These are phyloP conservation scores for Pseudonaja textilis DNA, from an alignment of 2,113 vertebrate species.

Conservation along the genomic window DNA sequence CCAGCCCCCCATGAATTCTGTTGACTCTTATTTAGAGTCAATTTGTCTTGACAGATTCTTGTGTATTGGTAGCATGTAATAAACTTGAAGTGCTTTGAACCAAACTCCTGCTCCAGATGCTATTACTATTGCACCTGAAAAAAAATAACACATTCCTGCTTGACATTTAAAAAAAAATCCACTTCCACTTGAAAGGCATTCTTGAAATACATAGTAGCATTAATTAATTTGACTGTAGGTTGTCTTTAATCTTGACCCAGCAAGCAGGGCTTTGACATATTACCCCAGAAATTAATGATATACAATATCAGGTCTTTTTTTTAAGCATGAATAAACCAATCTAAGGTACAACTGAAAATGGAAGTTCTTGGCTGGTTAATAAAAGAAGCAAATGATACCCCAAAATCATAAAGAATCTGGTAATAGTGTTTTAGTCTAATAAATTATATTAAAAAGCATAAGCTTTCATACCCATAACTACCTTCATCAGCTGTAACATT, in stretches of 20 bases:
- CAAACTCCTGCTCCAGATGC: background rate
- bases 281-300: constrained; percentile 38
- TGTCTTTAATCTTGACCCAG: constrained; percentile 45
- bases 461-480: background rate
- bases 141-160: background rate
- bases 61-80: background rate
- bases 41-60: background rate
- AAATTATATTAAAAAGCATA: background rate
- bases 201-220: constrained; percentile 40
- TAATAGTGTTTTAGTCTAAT: background rate
- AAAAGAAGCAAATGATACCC: constrained; percentile 8
- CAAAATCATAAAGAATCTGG: background rate
- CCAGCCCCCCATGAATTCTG: background rate
- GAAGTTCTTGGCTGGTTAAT: constrained; percentile 15
- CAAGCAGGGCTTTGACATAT: constrained; percentile 39
- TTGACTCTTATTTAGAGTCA: background rate
- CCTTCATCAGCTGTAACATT: background rate
- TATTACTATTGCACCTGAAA: background rate
- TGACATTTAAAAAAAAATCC: background rate
- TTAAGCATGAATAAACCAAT: constrained; percentile 11
- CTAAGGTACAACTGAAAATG: background rate
- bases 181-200: constrained; percentile 48
- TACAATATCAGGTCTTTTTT: constrained; percentile 11
- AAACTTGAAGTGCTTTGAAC: background rate
- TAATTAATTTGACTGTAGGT: constrained; percentile 56